A percentile compares a stretch with the other conserved stretches of the same genome.
These are phyloP conservation scores for Sinocyclocheilus rhinocerous DNA, from an alignment of 2,113 vertebrate species.

Conservation along the genomic window DNA sequence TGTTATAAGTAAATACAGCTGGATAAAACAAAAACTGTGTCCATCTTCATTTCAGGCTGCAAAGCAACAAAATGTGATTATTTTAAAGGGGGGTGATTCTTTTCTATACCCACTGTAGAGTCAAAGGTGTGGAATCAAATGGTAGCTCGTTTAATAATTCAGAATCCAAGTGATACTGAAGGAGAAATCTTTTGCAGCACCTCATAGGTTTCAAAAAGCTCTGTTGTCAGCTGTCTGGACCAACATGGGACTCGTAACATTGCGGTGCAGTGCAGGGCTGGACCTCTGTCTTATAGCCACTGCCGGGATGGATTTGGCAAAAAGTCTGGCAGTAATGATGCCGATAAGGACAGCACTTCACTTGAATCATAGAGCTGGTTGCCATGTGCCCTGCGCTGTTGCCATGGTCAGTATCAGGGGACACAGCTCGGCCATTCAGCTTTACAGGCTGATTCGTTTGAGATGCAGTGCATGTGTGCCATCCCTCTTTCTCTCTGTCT, in stretches of 20 bases:
- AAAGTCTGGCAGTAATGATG: slow-evolving; percentile 43
- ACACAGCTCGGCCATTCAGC: slow-evolving; percentile 20
- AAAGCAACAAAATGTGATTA: too few species aligned
- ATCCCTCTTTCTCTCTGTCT: not conserved
- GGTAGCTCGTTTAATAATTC: slow-evolving; percentile 70
- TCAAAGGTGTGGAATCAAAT: slow-evolving; percentile 41
- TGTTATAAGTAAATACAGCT: too few species aligned
- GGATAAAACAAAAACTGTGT: too few species aligned
- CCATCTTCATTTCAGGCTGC: too few species aligned
- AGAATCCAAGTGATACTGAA: slow-evolving; percentile 63
- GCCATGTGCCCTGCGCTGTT: slow-evolving; percentile 31
- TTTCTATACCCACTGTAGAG: not conserved
- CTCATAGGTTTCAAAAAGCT: slow-evolving; percentile 74
- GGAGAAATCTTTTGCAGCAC: slow-evolving; percentile 59
- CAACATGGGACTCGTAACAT: slow-evolving; percentile 51
- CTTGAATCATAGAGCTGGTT: slow-evolving; percentile 38
- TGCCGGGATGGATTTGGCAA: not conserved
- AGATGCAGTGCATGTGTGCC: not conserved
- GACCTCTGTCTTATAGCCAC: not conserved
- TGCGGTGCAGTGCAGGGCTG: not conserved
- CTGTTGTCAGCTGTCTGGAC: slow-evolving; percentile 68
- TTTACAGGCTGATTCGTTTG: slow-evolving; percentile 9
- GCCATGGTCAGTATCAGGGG: slow-evolving; percentile 12
- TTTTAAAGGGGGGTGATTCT: too few species aligned
- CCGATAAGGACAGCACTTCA: slow-evolving; percentile 50